Base-by-base conservation (phyloP, 2,888 invertebrate genomes). In the Sphaeridia pumilis region DNA sequence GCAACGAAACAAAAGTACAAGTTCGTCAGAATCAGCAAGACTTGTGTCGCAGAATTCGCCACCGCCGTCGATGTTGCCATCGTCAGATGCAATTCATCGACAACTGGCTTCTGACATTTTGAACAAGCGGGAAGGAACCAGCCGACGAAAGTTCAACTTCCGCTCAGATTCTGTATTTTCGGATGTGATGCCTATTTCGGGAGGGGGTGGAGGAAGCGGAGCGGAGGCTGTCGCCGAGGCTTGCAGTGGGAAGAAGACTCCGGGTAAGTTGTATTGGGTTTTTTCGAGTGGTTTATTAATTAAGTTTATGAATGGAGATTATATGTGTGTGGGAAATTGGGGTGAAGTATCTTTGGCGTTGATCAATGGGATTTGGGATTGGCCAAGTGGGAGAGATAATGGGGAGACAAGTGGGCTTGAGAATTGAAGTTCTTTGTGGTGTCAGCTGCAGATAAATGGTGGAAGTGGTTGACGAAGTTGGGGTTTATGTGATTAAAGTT, bases 131-230 rank as follows among this genome's bases (percentile, higher is more conserved):
- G 52, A 52, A 50, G 58, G 63, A 46, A 65, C n/a, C n/a, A n/a
- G n/a, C n/a, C n/a, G 60, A 56, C 57, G 61, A 42, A 65, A 63
- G 55, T 63, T 54, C 49, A 63, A 61, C 43, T 65, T 65, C 52
- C 55, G 65, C 22, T 65, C 65, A 10, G 65, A 65, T 56, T 65
- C 65, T 21, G 63, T 65, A 24, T 65, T 62, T 51, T 63, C 63
- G 7, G 65, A 65, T 59, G 65, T 65, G 27, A 61, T 58, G 50
- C 65, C 65, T 38, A 63, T 62, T 59, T 56, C 61, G 27, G 54
- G n/a, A n/a, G n/a, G n/a, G n/a, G n/a, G n/a, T n/a, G n/a, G n/a
- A n/a, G n/a, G n/a, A n/a, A n/a, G n/a, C n/a, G n/a, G n/a, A n/a
- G 12, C 38, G 56, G 27, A 56, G 57, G 2, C 41, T 57, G 7